Conservation (phyloP, 2,888 invertebrate genomes). For the Antheraea assamensis region DNA sequence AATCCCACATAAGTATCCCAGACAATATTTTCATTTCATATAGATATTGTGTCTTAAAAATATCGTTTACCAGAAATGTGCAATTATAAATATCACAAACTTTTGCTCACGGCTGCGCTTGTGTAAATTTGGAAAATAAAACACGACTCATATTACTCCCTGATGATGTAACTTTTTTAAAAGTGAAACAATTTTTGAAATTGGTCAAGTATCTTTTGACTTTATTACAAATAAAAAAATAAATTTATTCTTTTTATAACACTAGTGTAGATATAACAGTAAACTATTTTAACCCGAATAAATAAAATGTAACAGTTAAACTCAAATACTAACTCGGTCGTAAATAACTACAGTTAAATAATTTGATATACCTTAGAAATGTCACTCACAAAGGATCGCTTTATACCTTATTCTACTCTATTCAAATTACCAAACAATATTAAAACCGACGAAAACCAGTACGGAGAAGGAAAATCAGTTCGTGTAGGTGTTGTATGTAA, state of each 20-base stretch:
- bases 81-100: too few species aligned
- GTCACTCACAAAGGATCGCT: background rate
- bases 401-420: constrained; percentile 1
- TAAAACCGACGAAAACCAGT: constrained; percentile 15
- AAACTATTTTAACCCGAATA: background rate
- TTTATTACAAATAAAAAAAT: too few species aligned
- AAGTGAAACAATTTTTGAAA: too few species aligned
- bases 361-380: background rate
- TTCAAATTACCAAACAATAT: constrained; percentile 16
- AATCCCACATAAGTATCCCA: background rate
- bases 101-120: too few species aligned
- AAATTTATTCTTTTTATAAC: background rate
- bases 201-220: too few species aligned
- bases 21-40: background rate
- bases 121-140: too few species aligned
- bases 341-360: constrained; percentile 8
- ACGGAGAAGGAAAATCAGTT: constrained; percentile 17
- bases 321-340: background rate
- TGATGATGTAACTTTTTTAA: too few species aligned
- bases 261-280: background rate
- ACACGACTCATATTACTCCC: too few species aligned
- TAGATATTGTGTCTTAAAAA: background rate
- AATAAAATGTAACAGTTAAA: background rate
- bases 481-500: constrained; percentile 37
- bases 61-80: background rate